These are phyloP conservation scores for Clistopyga incitator DNA, from an alignment of 2,888 invertebrate species.

Conservation along the genomic window DNA sequence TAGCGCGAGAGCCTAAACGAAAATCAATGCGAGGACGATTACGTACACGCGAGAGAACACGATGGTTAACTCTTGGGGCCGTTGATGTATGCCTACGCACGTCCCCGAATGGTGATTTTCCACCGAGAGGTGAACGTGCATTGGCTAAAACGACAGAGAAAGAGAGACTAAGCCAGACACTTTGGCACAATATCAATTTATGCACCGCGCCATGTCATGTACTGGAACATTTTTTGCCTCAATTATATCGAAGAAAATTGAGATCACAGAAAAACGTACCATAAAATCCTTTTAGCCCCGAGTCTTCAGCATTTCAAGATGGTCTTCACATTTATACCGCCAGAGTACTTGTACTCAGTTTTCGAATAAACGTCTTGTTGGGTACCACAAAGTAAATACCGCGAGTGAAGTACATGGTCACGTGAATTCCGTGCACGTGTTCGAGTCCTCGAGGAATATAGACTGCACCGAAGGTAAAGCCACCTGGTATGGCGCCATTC, in stretches of 20 bases:
- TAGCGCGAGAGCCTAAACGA: conserved; percentile 61
- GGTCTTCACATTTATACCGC: not conserved
- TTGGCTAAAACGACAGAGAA: not conserved
- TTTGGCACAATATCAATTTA: too few species aligned
- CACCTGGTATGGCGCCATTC: conserved; percentile 8
- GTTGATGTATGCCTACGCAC: conserved; percentile 52
- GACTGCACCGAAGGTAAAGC: conserved; percentile 28
- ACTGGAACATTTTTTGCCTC: too few species aligned
- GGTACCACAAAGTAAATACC: not conserved
- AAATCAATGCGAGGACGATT: conserved; percentile 68
- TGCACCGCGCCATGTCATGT: too few species aligned
- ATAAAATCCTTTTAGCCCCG: too few species aligned
- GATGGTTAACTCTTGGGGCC: conserved; percentile 35
- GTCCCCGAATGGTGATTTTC: conserved; percentile 33
- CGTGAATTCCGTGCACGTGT: conserved; percentile 35
- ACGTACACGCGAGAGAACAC: conserved; percentile 47
- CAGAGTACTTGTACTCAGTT: conserved; percentile 1
- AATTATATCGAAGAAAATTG: too few species aligned
- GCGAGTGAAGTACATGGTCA: conserved; percentile 42
- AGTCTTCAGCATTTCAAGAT: not conserved
- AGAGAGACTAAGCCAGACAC: not conserved
- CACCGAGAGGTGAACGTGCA: conserved; percentile 28
- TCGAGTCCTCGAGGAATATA: conserved; percentile 36
- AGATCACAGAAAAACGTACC: too few species aligned
- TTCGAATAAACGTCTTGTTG: not conserved